A percentile compares a stretch with the other conserved stretches of the same genome.
Evolutionary conservation across 1,140 invertebrate species (phyloP).

Genomic region (Drosophila sp.): DNA sequence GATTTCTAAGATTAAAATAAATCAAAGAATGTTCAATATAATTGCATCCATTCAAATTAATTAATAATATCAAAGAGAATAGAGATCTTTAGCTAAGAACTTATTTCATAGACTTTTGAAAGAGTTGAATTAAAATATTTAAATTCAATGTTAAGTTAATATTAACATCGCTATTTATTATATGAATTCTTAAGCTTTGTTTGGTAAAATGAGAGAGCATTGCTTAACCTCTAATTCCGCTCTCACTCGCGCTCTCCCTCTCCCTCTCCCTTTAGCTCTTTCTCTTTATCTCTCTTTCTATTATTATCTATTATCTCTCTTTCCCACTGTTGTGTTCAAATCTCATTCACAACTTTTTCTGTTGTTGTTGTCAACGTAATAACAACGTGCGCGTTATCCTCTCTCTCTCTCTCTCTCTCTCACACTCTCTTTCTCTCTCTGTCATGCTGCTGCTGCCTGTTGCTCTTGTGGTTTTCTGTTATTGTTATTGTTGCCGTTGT

Average conservation of each 20-base stretch:
- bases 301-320: too few relatives aligned
- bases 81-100: too few relatives aligned
- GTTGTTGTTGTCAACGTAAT: conserved; percentile 40
- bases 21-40: too few relatives aligned
- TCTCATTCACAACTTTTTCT: conserved; percentile 55
- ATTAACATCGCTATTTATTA: too few relatives aligned
- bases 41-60: too few relatives aligned
- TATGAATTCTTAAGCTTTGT: not conserved
- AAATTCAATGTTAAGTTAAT: too few relatives aligned
- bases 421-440: conserved; percentile 17
- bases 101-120: too few relatives aligned
- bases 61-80: too few relatives aligned
- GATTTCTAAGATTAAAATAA: too few relatives aligned
- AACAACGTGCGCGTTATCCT: conserved; percentile 5
- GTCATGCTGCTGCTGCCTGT: conserved; percentile 18
- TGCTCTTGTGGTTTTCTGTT: conserved; percentile 53
- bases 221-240: not conserved
- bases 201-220: not conserved
- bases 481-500: conserved; percentile 35
- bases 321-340: not conserved
- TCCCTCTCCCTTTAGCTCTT: not conserved
- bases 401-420: conserved; percentile 25
- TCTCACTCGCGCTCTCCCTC: not conserved
- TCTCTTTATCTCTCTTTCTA: not conserved
- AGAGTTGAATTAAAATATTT: too few relatives aligned